Evolutionary conservation across 2,888 invertebrate species (phyloP).

Genomic region (Cantharis lateralis): DNA sequence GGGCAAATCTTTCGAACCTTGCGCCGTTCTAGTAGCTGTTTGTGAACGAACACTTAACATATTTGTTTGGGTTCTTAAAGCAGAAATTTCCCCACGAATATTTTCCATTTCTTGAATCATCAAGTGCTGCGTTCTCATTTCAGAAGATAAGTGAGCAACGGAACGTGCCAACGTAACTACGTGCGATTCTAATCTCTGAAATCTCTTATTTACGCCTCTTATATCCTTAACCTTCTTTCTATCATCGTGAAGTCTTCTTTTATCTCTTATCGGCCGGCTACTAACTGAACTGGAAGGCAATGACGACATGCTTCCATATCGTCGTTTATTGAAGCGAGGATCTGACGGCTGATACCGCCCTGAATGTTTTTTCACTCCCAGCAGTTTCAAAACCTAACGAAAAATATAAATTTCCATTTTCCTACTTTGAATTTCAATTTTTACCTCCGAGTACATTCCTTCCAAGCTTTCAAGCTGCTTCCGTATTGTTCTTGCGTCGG

Average conservation of each 20-base stretch:
- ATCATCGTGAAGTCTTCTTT: slow-evolving; percentile 72
- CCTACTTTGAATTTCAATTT: neutral
- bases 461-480: slow-evolving; percentile 82
- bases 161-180: slow-evolving; percentile 89
- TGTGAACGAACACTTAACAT: slow-evolving; percentile 68
- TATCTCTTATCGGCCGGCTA: slow-evolving; percentile 75
- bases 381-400: slow-evolving; percentile 62
- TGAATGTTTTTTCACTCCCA: slow-evolving; percentile 61
- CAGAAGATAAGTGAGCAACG: slow-evolving; percentile 88
- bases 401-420: neutral
- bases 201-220: slow-evolving; percentile 74
- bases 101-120: slow-evolving; percentile 90
- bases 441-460: slow-evolving; percentile 85
- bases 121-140: slow-evolving; percentile 87
- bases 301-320: slow-evolving; percentile 83
- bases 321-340: slow-evolving; percentile 60
- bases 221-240: slow-evolving; percentile 75
- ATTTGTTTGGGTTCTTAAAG: slow-evolving; percentile 70
- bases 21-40: slow-evolving; percentile 63
- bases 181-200: slow-evolving; percentile 87
- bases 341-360: slow-evolving; percentile 62
- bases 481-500: slow-evolving; percentile 77
- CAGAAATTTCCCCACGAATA: slow-evolving; percentile 80
- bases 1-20: slow-evolving; percentile 64
- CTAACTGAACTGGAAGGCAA: slow-evolving; percentile 83